Evolutionary conservation across 1,140 invertebrate genomes (phyloP), one percentile per base, ranked within the genome.

Genomic region (Venturia canescens): DNA sequence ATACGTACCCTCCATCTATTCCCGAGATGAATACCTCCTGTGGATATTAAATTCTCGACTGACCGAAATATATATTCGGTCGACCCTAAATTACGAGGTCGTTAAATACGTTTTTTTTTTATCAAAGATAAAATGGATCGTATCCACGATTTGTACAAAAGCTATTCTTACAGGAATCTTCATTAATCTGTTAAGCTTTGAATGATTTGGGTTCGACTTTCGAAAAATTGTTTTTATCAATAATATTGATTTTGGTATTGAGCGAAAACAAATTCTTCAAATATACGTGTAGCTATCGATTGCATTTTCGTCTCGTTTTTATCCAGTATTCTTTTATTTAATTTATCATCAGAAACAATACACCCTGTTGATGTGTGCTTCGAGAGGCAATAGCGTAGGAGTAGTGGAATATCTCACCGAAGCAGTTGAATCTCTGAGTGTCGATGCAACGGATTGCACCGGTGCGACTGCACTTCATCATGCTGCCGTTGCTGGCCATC

Each of bases 321-420:
- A n/a, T n/a, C 3, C 27, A 31, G 18, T 15, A 38, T 38, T 34
- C 21, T 48, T 71, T 71, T 0, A 26, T 26, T 48, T 44, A 1
- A 11, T 23, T 74, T 53, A 9, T 53, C n/a, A 13, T 27, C 75
- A 96, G 95, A 95, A 96, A 93, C 93, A 94, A 78, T 93, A 94
- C 83, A 94, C 93, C 0, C 89, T 96, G 27, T 86, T 96, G 74
- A 95, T 95, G 91, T 96, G 95, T 83, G 95, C 94, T 4, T 93
- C 94, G 13, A 93, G 93, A 74, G 95, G 95, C 84, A 94, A 94
- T 85, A 93, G 94, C 86, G 82, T 93, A 83, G 93, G 93, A 26
- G 94, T 96, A 13, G 93, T 94, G 0, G 90, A 92, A 38, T 96
- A 95, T 85, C 89, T 96, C 80, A 80, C 92, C 7, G 93, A 94